These are phyloP conservation scores for Cyprinus carpio DNA, from an alignment of 2,113 vertebrate genomes.

Conservation along the genomic window DNA sequence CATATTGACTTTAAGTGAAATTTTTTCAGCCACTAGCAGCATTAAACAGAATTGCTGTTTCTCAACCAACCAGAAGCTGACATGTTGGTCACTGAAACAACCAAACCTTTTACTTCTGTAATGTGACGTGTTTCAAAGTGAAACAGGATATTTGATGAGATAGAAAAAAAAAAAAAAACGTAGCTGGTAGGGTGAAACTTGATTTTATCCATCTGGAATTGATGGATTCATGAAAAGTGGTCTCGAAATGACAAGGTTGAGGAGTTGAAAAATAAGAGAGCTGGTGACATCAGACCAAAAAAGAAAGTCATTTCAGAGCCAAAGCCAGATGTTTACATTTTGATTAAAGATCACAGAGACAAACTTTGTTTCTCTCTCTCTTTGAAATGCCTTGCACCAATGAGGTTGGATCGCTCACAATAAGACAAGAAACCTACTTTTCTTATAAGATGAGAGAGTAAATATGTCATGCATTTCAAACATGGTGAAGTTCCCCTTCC, in stretches of 20 bases:
- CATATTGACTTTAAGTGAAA: neutral
- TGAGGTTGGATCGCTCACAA: neutral
- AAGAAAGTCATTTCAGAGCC: neutral
- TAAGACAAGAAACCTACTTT: neutral
- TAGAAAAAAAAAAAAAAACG: neutral
- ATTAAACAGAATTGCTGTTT: neutral
- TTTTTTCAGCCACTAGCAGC: neutral
- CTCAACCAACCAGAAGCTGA: neutral
- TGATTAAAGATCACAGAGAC: slow-evolving; percentile 8
- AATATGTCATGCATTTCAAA: neutral
- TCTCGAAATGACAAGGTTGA: slow-evolving; percentile 16
- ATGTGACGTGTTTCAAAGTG: slow-evolving; percentile 6
- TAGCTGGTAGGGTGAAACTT: neutral
- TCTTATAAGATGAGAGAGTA: neutral
- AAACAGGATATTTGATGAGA: slow-evolving; percentile 1
- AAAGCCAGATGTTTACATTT: slow-evolving; percentile 9
- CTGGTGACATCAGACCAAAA: slow-evolving; percentile 10
- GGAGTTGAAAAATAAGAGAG: neutral
- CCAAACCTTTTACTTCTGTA: neutral
- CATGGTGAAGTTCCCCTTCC: neutral
- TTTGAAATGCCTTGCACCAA: neutral
- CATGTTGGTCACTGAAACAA: neutral
- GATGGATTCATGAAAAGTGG: neutral
- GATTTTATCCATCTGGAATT: slow-evolving; percentile 26
- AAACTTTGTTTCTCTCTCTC: no score